Base-by-base conservation (phyloP, 2,888 invertebrate species). In the Ectobius pallidus region DNA sequence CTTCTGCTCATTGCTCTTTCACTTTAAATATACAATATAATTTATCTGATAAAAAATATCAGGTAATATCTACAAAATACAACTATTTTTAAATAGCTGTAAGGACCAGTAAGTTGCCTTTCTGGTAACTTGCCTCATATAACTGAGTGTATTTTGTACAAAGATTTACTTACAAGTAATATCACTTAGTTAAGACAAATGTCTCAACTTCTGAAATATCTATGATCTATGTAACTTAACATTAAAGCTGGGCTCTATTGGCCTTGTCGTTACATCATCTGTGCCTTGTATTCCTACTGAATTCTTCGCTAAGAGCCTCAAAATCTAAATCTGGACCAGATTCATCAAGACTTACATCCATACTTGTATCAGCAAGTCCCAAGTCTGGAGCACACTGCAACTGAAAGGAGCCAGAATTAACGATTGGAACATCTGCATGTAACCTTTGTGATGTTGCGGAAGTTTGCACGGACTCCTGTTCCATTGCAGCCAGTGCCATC, bases 231-330 rank as follows among this genome's bases (percentile, higher is more conserved):
- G 2, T 22, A 25, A 63, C 42, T 16, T 30, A 20, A 39, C 39
- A 25, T 63, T 63, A 42, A 25, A 2, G 25, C 6, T 25, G 27
- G 27, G 30, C 27, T 27, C 9, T 22, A 42, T 27, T 27, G 46
- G 34, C 42, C 63, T 65, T 63, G 32, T 52, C 30, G 18, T 25
- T 63, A 61, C 49, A 71, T 71, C 71, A 75, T 55, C 75, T 73
- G 34, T 73, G 75, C n/a, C 80, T 80, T 27, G 81, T 81, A 75
- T 80, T 81, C 73, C 81, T 78, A 73, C 80, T 81, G 68, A 83
- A 83, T 76, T 83, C 82, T 70, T 82, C 81, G 67, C 80, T 82
- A 22, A 83, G 77, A 49, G 80, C 81, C 44, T 81, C 81, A 73
- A 83, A 83, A 77, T 82, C 82, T 14, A 82, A 77, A 58, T 82